Conservation (phyloP, 2,797 vertebrate species). For the Nannoperca australis region DNA sequence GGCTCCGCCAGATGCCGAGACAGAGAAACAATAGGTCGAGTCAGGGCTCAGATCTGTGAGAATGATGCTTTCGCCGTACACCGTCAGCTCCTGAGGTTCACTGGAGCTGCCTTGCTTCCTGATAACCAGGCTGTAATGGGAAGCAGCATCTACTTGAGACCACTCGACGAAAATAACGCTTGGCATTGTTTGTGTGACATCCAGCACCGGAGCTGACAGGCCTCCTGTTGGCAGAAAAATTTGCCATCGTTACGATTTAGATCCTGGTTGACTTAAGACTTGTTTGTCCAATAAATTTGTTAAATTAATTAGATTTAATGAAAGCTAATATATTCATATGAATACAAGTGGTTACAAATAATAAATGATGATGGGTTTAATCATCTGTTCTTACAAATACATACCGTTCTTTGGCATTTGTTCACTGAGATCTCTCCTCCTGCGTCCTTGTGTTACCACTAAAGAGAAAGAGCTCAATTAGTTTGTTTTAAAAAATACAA, state of each 20-base stretch:
- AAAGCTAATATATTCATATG: background rate
- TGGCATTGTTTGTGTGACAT: constrained; percentile 22
- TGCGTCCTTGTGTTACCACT: constrained; percentile 40
- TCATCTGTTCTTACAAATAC: background rate
- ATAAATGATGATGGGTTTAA: too few species aligned
- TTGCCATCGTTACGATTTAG: background rate
- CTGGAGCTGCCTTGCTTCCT: constrained; percentile 45
- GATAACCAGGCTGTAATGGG: constrained; percentile 70
- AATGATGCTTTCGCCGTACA: constrained; percentile 54
- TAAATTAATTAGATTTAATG: background rate
- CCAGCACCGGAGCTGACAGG: constrained; percentile 53
- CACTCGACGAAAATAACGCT: constrained; percentile 65
- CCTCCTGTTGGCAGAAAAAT: constrained; percentile 37
- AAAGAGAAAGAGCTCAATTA: constrained; percentile 13
- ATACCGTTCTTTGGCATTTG: constrained; percentile 47
- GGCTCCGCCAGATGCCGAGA: constrained; percentile 59
- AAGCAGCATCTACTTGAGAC: constrained; percentile 46
- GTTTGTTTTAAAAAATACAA: background rate
- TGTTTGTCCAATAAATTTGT: background rate
- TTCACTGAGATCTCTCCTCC: constrained; percentile 64
- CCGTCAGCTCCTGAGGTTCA: constrained; percentile 20
- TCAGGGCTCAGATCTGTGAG: constrained; percentile 64
- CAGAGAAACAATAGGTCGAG: constrained; percentile 68
- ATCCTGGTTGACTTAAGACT: background rate
- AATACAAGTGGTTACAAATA: too few species aligned